phyloP scores from a whole-genome alignment of 2,797 vertebrate species.

The Epinephelus awoara region DNA sequence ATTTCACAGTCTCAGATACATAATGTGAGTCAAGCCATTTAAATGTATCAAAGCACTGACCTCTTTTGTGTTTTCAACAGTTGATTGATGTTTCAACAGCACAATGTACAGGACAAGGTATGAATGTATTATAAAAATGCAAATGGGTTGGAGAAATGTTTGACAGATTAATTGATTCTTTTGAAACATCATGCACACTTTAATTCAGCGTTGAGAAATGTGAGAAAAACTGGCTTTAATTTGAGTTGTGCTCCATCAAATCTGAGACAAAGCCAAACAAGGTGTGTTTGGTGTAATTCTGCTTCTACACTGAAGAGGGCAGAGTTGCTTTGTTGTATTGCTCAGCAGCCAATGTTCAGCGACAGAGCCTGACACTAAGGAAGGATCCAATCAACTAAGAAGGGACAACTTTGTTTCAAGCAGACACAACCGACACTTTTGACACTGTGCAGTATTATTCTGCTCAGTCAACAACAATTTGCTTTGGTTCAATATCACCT shows the following conservation, averaged over 20 bases:
- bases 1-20: neutral
- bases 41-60: neutral
- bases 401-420: slow-evolving; percentile 8
- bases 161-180: slow-evolving; percentile 27
- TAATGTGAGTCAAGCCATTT: slow-evolving; percentile 21
- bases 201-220: neutral
- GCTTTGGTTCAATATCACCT: neutral
- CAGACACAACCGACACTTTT: neutral
- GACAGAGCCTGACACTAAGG: slow-evolving; percentile 9
- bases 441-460: neutral
- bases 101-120: neutral
- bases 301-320: slow-evolving; percentile 70
- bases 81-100: slow-evolving; percentile 18
- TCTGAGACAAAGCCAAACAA: neutral
- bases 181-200: slow-evolving; percentile 1
- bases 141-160: neutral
- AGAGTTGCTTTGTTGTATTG: slow-evolving; percentile 62
- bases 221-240: neutral
- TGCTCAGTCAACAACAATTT: neutral
- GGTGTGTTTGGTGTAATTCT: slow-evolving; percentile 36
- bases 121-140: slow-evolving; percentile 1
- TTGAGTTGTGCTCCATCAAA: neutral
- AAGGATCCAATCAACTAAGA: slow-evolving; percentile 1
- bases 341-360: neutral
- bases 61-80: neutral